A percentile compares a stretch with the other conserved stretches of the same genome.
phyloP scores from a whole-genome alignment of 2,888 invertebrate genomes.

The Caprella mutica region DNA sequence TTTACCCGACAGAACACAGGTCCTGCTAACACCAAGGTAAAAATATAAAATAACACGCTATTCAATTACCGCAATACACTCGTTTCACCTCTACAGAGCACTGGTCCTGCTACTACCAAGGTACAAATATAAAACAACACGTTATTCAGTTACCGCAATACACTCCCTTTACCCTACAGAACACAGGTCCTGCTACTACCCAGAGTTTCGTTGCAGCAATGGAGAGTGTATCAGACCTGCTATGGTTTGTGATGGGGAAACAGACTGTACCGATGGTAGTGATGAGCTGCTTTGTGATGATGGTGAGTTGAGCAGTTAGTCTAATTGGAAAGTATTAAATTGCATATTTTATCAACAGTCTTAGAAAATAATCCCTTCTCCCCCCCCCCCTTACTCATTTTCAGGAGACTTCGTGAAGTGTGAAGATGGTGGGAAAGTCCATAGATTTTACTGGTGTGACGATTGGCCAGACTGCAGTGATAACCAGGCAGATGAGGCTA shows the following conservation, averaged over 20 bases:
- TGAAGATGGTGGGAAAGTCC: conserved; percentile 38
- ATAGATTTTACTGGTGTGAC: conserved; percentile 40
- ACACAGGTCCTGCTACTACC: conserved; percentile 41
- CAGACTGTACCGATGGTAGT: conserved; percentile 38
- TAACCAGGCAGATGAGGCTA: conserved; percentile 41
- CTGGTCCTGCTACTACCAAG: background rate
- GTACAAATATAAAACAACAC: too few species aligned
- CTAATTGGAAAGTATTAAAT: too few species aligned
- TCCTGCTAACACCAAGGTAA: conserved; percentile 42
- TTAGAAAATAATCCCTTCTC: background rate
- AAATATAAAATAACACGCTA: too few species aligned
- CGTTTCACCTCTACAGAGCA: background rate
- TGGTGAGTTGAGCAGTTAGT: conserved; percentile 32
- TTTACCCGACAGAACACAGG: conserved; percentile 39
- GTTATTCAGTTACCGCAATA: too few species aligned
- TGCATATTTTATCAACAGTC: too few species aligned
- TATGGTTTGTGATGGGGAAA: conserved; percentile 40
- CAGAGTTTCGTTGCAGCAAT: conserved; percentile 44
- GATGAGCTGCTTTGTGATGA: conserved; percentile 37
- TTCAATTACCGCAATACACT: too few species aligned
- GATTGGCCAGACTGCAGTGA: conserved; percentile 40
- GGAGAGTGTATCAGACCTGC: conserved; percentile 43
- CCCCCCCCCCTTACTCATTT: conserved; percentile 2
- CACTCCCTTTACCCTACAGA: conserved; percentile 37
- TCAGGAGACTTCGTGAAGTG: conserved; percentile 39